These are phyloP conservation scores for Melinaea marsaeus DNA, from an alignment of 2,888 invertebrate species.

Conservation along the genomic window DNA sequence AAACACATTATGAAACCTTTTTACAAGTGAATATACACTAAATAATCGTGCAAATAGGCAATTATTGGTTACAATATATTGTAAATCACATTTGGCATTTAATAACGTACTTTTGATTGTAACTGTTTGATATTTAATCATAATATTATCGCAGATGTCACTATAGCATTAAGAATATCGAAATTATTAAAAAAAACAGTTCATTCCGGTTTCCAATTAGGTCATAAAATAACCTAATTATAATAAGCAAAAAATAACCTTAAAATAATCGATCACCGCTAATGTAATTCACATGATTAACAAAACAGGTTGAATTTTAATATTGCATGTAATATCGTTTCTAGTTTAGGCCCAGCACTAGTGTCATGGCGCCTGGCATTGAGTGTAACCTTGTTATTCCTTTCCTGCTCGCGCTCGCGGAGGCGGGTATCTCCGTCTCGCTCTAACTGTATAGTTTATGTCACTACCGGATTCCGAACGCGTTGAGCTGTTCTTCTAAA, in stretches of 20 bases:
- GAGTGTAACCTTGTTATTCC: slow-evolving; percentile 64
- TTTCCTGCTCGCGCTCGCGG: slow-evolving; percentile 50
- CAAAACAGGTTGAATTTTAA: slow-evolving; percentile 29
- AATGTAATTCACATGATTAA: slow-evolving; percentile 26
- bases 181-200: not conserved
- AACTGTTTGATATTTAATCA: too few species aligned
- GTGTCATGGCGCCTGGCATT: slow-evolving; percentile 56
- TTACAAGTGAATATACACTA: too few species aligned
- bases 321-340: slow-evolving; percentile 32
- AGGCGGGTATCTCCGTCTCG: slow-evolving; percentile 41
- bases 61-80: too few species aligned
- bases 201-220: slow-evolving; percentile 3
- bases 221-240: slow-evolving; percentile 9
- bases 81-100: too few species aligned
- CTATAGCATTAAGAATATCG: not conserved
- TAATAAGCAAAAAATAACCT: slow-evolving; percentile 26
- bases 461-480: slow-evolving; percentile 70
- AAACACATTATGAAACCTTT: too few species aligned
- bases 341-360: slow-evolving; percentile 40
- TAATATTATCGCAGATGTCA: not conserved
- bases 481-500: slow-evolving; percentile 34
- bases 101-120: too few species aligned
- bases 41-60: too few species aligned
- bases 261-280: slow-evolving; percentile 22
- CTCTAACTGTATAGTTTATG: slow-evolving; percentile 43